Percentiles rank a stretch among this genome's conserved stretches.
phyloP scores from a whole-genome alignment of 2,113 vertebrate species.

The Oophaga pumilio region DNA sequence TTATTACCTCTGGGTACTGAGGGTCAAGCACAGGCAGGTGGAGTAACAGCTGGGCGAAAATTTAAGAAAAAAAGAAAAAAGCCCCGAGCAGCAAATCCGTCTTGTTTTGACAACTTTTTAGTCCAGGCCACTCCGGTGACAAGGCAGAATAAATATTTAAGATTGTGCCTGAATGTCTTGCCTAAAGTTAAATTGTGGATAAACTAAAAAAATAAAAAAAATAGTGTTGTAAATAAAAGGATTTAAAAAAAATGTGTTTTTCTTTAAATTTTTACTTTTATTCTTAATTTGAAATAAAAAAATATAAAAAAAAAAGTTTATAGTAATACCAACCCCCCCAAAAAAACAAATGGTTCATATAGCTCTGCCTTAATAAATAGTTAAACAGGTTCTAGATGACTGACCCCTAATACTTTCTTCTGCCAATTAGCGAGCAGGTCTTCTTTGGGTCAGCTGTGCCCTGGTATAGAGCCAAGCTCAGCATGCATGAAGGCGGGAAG shows the following conservation, averaged over 20 bases:
- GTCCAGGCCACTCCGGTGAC: neutral
- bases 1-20: constrained; percentile 15
- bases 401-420: constrained; percentile 21
- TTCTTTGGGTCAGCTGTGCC: constrained; percentile 38
- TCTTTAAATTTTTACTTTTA: neutral
- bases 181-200: neutral
- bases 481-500: constrained; percentile 40
- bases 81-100: constrained; percentile 40
- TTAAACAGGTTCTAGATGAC: constrained; percentile 39
- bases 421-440: constrained; percentile 41
- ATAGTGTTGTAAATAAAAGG: neutral
- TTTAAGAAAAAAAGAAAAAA: neutral
- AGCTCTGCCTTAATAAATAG: constrained; percentile 1
- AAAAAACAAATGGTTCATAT: neutral
- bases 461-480: constrained; percentile 35
- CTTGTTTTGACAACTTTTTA: constrained; percentile 32
- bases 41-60: constrained; percentile 35
- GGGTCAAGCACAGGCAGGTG: constrained; percentile 45
- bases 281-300: neutral
- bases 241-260: neutral
- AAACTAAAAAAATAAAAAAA: neutral
- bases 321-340: too few relatives aligned
- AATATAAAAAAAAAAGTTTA: neutral
- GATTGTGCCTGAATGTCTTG: neutral
- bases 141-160: neutral